Evolutionary conservation across 1,140 invertebrate genomes (phyloP), one percentile per base, ranked within the genome.

Genomic region (Penaeus japonicus): DNA sequence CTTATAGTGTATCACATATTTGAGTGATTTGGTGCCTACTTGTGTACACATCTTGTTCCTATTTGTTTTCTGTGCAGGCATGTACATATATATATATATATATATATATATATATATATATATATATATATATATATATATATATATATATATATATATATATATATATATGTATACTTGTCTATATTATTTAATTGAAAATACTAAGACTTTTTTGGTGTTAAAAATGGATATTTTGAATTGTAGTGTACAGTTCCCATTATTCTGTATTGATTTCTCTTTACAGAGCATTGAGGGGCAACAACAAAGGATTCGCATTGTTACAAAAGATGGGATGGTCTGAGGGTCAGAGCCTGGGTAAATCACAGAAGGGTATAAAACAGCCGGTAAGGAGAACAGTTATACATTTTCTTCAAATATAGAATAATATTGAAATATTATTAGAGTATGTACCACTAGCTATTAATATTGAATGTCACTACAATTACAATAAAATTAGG

Each of bases 291-390:
- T 96, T 98, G 91, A 92, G 95, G 24, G 93, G 95, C 30, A 94
- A 95, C 54, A 98, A 98, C 91, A 97, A 96, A 93, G 97, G 98
- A 0, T 98, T 97, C 92, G 96, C 97, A 93, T 92, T 98, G 92
- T 92, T 98, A 57, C 93, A 95, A 81, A 98, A 98, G 93, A 96
- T 98, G 96, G 97, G 97, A 22, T 98, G 97, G 97, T 95, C 94
- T n/a, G 95, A 96, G 92, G 97, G 97, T 82, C 94, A 96, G 90
- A 94, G 95, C 0, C 93, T 99, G 75, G 97, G 97, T 20, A 97
- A 96, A 92, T 94, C 94, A 90, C 93, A 92, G 57, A 91, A 91
- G 91, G 97, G 96, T 20, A 93, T 96, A 24, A 93, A 93, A 27
- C 57, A 80, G 24, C 88, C 88, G 22, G 88, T 89, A 85, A 89